A percentile compares a stretch with the other conserved stretches of the same genome.
Evolutionary conservation across 2,888 invertebrate species (phyloP).

Genomic region (Slavum lentiscoides): DNA sequence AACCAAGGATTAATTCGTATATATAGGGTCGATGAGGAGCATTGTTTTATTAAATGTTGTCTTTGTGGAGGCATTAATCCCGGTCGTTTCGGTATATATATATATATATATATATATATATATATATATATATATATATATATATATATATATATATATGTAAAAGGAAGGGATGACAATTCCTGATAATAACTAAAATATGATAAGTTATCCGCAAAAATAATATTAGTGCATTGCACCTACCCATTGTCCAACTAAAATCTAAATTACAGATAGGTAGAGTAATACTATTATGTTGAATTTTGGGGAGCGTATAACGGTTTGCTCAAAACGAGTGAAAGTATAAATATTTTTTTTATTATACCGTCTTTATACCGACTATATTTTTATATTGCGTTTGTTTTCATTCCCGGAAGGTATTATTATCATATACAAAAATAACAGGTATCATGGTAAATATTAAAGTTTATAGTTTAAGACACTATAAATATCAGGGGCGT

Average conservation of each 20-base stretch:
- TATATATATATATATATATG: neutral
- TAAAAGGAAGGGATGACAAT: neutral
- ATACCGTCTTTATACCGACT: no score
- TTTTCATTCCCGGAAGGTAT: no score
- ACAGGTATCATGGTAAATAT: no score
- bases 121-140: neutral
- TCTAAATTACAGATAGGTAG: no score
- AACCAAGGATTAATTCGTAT: constrained; percentile 19
- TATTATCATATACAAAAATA: no score
- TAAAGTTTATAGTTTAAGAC: no score
- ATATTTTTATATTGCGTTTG: no score
- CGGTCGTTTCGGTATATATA: neutral
- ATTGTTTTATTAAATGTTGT: constrained; percentile 39
- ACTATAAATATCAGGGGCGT: no score
- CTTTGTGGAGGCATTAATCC: constrained; percentile 16
- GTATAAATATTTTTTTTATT: no score
- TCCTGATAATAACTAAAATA: constrained; percentile 13
- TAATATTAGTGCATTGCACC: neutral
- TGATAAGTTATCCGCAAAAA: constrained; percentile 1
- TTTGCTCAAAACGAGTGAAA: no score
- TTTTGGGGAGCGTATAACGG: no score
- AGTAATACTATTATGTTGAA: no score
- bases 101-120: neutral
- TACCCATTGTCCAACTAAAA: neutral
- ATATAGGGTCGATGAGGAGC: neutral